Conservation (phyloP, 2,888 invertebrate genomes). For the Eledona agricola region DNA sequence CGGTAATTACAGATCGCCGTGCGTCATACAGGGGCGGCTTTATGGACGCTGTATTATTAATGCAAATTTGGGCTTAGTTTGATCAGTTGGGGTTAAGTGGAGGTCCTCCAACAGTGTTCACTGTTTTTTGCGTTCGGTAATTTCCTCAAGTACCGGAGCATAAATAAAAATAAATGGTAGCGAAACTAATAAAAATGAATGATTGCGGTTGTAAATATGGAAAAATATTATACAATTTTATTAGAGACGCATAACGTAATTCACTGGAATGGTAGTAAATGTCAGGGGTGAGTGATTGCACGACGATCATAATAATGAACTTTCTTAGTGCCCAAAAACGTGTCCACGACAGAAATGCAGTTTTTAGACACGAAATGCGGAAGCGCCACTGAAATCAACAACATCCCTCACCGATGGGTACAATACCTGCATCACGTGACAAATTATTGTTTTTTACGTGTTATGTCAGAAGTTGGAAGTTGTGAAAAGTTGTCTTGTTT, state of each 20-base stretch:
- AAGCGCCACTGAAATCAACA: conserved; percentile 7
- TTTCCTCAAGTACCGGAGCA: conserved; percentile 21
- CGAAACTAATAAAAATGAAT: conserved; percentile 18
- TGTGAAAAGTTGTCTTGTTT: too few species aligned
- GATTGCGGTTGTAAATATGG: conserved; percentile 19
- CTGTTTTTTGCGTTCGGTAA: conserved; percentile 8
- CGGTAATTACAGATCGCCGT: conserved; percentile 34
- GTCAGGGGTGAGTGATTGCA: too few species aligned
- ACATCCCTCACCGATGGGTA: conserved; percentile 15
- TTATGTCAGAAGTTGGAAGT: not conserved
- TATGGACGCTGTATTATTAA: conserved; percentile 18
- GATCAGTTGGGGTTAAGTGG: conserved; percentile 24
- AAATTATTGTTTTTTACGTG: conserved; percentile 8
- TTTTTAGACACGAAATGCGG: conserved; percentile 6
- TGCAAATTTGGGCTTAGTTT: conserved; percentile 21
- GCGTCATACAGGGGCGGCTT: conserved; percentile 5
- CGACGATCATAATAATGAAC: too few species aligned
- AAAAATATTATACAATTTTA: conserved; percentile 19
- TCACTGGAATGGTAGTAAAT: conserved; percentile 11
- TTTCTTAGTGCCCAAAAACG: too few species aligned
- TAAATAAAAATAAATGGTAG: conserved; percentile 22
- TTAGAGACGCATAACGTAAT: conserved; percentile 12
- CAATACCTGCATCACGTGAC: conserved; percentile 1
- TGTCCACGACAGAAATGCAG: not conserved
- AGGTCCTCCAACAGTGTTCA: not conserved